A percentile compares a stretch with the other conserved stretches of the same genome.
phyloP scores from a whole-genome alignment of 2,113 vertebrate species.

The Sylvietta virens region DNA sequence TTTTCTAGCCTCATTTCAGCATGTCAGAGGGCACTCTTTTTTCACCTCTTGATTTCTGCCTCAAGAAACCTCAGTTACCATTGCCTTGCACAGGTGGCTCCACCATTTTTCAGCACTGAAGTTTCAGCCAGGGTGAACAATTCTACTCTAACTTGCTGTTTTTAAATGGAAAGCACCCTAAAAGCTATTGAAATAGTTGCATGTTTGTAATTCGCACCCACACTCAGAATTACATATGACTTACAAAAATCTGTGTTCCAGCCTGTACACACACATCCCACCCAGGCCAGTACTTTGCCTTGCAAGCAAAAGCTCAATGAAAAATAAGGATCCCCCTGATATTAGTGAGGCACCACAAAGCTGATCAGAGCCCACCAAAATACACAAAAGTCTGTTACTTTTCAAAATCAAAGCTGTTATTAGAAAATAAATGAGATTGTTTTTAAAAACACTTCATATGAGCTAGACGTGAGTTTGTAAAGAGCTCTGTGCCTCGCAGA shows the following conservation, averaged over 20 bases:
- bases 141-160: background rate
- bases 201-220: background rate
- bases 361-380: background rate
- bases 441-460: background rate
- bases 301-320: background rate
- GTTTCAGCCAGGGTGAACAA: background rate
- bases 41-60: background rate
- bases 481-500: background rate
- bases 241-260: background rate
- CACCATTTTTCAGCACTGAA: background rate
- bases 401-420: background rate
- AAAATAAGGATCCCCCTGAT: background rate
- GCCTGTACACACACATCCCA: too few relatives aligned
- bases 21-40: background rate
- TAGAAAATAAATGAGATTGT: background rate
- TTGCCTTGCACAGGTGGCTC: background rate
- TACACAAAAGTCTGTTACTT: background rate
- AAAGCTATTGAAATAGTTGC: background rate
- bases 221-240: background rate
- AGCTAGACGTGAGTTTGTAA: background rate
- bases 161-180: background rate
- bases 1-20: background rate
- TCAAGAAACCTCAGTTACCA: background rate
- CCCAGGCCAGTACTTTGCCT: fast-evolving
- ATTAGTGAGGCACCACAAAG: background rate